phyloP scores from a whole-genome alignment of 2,113 vertebrate genomes.

The Eolophus roseicapilla region DNA sequence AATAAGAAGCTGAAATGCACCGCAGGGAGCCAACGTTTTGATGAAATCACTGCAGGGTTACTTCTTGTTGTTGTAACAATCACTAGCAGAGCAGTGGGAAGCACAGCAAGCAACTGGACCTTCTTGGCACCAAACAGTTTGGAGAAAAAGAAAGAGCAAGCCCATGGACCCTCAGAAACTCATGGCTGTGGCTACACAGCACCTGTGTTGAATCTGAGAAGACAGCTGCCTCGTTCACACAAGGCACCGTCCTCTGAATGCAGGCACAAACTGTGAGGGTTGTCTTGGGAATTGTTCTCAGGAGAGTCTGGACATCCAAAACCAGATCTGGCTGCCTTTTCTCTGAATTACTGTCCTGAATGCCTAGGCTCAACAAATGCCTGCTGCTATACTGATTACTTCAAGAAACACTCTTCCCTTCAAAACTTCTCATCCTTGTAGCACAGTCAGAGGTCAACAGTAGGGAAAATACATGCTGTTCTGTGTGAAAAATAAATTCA shows the following conservation, averaged over 20 bases:
- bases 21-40: conserved; percentile 29
- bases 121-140: conserved; percentile 21
- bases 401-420: conserved; percentile 35
- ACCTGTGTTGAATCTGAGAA: conserved; percentile 18
- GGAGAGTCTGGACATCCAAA: conserved; percentile 12
- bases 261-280: conserved; percentile 8
- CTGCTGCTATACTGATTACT: conserved; percentile 49
- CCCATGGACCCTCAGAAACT: not conserved
- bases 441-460: conserved; percentile 60
- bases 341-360: conserved; percentile 39
- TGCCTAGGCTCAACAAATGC: conserved; percentile 33
- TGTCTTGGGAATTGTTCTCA: conserved; percentile 37
- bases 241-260: not conserved
- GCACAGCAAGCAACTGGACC: not conserved
- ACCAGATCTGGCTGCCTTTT: conserved; percentile 29
- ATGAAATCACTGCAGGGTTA: conserved; percentile 66
- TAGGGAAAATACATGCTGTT: conserved; percentile 56
- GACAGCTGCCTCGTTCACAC: conserved; percentile 5
- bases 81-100: conserved; percentile 57
- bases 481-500: conserved; percentile 56
- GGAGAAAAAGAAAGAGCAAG: not conserved
- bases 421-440: conserved; percentile 38
- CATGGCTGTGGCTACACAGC: not conserved
- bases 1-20: conserved; percentile 59
- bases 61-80: conserved; percentile 61